Evolutionary conservation across 2,888 invertebrate species (phyloP), one percentile per base, ranked within the genome.

Genomic region (Fragum fragum): DNA sequence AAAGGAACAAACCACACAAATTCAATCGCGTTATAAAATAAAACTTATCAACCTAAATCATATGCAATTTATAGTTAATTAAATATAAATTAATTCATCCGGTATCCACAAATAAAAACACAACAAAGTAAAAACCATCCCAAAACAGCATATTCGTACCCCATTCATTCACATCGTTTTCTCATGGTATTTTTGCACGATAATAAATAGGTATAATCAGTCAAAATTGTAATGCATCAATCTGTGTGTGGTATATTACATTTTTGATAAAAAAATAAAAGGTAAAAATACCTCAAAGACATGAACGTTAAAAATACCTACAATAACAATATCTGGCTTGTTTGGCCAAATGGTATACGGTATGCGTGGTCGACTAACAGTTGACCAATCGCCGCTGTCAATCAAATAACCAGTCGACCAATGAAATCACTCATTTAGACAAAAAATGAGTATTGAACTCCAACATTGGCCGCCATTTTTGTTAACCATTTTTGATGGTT

Each of bases 191-290:
- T 47, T 47, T 47, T 14, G 14, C 47, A 47, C 14, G 7, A 18
- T 47, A 36, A 47, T 47, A 14, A 47, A 47, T 47, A n/a, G n/a
- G 47, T 47, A 47, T 47, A n/a, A 47, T 47, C 47, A 47, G 47
- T 47, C 47, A 47, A 9, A 9, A 6, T 36, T 36, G 9, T 36
- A 47, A 47, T 47, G 47, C 16, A 47, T 47, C 47, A 47, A 9
- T 14, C n/a, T 47, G 47, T 16, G 47, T 47, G 47, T 47, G 47
- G 47, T 47, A 47, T 14, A 47, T 47, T 16, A 47, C 14, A 47
- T 5, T 47, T 36, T 47, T 47, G 18, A 47, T 47, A 47, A 47
- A 47, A n/a, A 9, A 36, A 9, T 36, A 36, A 36, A 36, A 36
- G 32, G 5, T 6, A 36, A 3, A 36, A 36, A 36, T 36, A 36